phyloP scores from a whole-genome alignment of 1,140 invertebrate species.

The Calephelis nemesis region DNA sequence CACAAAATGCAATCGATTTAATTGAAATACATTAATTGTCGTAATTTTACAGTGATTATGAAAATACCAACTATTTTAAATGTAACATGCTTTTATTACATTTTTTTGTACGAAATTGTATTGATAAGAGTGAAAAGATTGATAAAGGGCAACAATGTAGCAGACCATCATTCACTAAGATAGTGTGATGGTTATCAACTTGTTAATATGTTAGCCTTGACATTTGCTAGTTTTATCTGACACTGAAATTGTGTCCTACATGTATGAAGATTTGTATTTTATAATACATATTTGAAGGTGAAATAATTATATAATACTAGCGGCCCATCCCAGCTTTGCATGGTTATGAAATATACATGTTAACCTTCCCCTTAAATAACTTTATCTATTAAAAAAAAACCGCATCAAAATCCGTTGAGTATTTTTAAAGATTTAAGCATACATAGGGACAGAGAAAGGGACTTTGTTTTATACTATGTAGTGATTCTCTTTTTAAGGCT shows the following conservation, averaged over 20 bases:
- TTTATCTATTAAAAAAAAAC: too few species aligned
- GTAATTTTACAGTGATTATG: too few species aligned
- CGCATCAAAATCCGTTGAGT: too few species aligned
- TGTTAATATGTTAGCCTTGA: constrained; percentile 9
- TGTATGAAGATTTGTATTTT: background rate
- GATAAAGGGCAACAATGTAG: background rate
- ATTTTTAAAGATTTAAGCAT: too few species aligned
- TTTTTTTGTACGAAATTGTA: background rate
- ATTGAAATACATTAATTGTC: too few species aligned
- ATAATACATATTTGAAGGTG: constrained; percentile 4
- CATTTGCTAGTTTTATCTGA: constrained; percentile 20
- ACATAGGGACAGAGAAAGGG: too few species aligned
- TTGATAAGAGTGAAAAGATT: background rate
- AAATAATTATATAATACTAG: background rate
- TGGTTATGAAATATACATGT: too few species aligned
- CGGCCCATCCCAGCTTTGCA: background rate
- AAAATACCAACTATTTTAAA: too few species aligned
- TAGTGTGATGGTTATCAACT: constrained; percentile 15
- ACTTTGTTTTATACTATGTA: too few species aligned
- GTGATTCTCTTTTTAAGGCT: background rate
- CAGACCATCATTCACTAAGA: background rate
- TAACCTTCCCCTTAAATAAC: too few species aligned
- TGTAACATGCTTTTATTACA: too few species aligned
- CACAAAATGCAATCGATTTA: too few species aligned
- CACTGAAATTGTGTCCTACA: constrained; percentile 9